Base-by-base conservation (phyloP, 2,113 vertebrate genomes). In the Nansenia antarctica region DNA sequence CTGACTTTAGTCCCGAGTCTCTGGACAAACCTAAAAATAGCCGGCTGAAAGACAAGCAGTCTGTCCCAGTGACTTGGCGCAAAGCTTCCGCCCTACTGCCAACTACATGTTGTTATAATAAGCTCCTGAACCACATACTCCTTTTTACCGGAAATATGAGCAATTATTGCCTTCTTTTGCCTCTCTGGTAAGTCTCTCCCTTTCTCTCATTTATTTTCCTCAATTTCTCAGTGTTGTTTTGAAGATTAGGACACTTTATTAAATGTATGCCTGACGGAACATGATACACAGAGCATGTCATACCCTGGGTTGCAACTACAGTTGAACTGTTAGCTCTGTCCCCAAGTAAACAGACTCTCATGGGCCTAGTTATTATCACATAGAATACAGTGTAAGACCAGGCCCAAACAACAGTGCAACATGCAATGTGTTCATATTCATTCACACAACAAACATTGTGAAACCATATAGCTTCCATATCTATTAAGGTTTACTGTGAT, bases 21-120 rank as follows among this genome's bases (percentile, higher is more conserved):
- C 85, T 68, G 73, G 65, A 70, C 18, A 26, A 66, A 12, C 69
- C 89, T 91, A 91, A 92, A 91, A 91, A 92, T 91, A 92, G 80
- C 76, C 3, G 5, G 2, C 66, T 62, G 66, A 73, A 74, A 75
- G 74, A 81, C 79, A 77, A 63, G 69, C 80, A 63, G 81, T 53
- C 67, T 66, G 67, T 83, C 85, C 69, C 76, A 84, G 26, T 89
- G 88, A 90, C 87, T 79, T 78, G 65, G 77, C 85, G 79, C 29
- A 82, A 77, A 66, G 66, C 27, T 78, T 31, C 64, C 39, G 35
- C 76, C 70, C 74, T 77, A 68, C 68, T 79, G 67, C 78, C 54
- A 12, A 11, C 67, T 77, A 59, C 79, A 69, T 74, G 80, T 83
- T 76, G 78, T 74, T 74, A 27, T 64, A 57, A 81, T 62, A 62